These are phyloP conservation scores for Cheilosia scutellata DNA, from an alignment of 2,888 invertebrate genomes.

Conservation along the genomic window DNA sequence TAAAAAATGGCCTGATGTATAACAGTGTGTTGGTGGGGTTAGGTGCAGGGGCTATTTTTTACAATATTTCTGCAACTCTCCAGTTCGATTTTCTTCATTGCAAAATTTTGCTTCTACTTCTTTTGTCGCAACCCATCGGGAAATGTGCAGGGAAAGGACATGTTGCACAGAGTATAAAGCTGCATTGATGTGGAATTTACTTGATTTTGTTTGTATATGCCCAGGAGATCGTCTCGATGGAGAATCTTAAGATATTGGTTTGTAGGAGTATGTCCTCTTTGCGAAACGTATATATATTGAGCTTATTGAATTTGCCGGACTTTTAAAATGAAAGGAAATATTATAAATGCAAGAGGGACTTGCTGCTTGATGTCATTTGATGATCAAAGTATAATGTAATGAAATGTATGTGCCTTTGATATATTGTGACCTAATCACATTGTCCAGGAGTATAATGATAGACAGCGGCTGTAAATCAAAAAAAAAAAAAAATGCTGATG, in stretches of 20 bases:
- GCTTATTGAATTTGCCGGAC: slow-evolving; percentile 52
- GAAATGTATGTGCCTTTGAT: background rate
- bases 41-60: slow-evolving; percentile 14
- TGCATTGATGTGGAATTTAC: slow-evolving; percentile 60
- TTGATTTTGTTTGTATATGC: slow-evolving; percentile 51
- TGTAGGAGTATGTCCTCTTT: slow-evolving; percentile 7
- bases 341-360: slow-evolving; percentile 33
- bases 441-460: background rate
- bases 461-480: background rate
- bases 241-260: slow-evolving; percentile 12
- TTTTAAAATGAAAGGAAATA: slow-evolving; percentile 27
- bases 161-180: slow-evolving; percentile 57
- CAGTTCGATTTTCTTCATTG: slow-evolving; percentile 8
- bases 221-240: slow-evolving; percentile 51
- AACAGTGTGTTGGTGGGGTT: background rate
- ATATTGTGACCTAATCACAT: slow-evolving; percentile 22
- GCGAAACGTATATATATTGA: slow-evolving; percentile 42
- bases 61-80: slow-evolving; percentile 11
- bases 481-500: too few relatives aligned
- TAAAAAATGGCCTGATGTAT: slow-evolving; percentile 53
- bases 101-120: slow-evolving; percentile 15
- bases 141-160: slow-evolving; percentile 47
- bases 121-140: slow-evolving; percentile 20
- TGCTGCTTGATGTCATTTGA: slow-evolving; percentile 32
- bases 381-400: slow-evolving; percentile 18